phyloP scores from a whole-genome alignment of 2,797 vertebrate genomes.

The Lithobates pipiens region DNA sequence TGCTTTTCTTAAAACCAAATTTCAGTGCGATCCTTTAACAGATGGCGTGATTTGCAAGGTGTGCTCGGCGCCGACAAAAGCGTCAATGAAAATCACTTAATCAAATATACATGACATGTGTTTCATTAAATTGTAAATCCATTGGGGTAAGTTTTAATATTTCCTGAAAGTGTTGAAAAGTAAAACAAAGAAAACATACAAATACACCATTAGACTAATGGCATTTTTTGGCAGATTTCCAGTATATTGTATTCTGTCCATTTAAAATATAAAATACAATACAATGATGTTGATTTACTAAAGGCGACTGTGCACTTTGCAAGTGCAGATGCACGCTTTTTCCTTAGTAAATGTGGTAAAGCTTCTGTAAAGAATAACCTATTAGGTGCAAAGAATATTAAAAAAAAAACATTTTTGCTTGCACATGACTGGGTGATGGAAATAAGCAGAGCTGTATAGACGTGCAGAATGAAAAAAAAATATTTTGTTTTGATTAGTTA shows the following conservation, averaged over 20 bases:
- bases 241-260: neutral
- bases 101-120: conserved; percentile 24
- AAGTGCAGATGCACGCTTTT: too few relatives aligned
- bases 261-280: neutral
- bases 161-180: neutral
- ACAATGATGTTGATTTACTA: too few relatives aligned
- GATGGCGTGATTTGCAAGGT: conserved; percentile 5
- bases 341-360: too few relatives aligned
- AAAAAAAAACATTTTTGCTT: too few relatives aligned
- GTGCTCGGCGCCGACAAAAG: neutral
- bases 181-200: neutral
- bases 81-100: conserved; percentile 11
- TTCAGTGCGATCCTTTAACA: conserved; percentile 15
- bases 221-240: neutral
- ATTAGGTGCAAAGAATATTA: too few relatives aligned
- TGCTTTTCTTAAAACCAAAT: conserved; percentile 23
- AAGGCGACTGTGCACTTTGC: too few relatives aligned
- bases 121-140: conserved; percentile 10
- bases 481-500: too few relatives aligned
- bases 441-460: too few relatives aligned
- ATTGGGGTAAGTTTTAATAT: neutral
- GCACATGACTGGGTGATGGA: too few relatives aligned
- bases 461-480: too few relatives aligned
- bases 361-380: too few relatives aligned
- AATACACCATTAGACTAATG: neutral